Evolutionary conservation across 2,113 vertebrate species (phyloP), one percentile per base, ranked within the genome.

Genomic region (Phaethornis superciliosus): DNA sequence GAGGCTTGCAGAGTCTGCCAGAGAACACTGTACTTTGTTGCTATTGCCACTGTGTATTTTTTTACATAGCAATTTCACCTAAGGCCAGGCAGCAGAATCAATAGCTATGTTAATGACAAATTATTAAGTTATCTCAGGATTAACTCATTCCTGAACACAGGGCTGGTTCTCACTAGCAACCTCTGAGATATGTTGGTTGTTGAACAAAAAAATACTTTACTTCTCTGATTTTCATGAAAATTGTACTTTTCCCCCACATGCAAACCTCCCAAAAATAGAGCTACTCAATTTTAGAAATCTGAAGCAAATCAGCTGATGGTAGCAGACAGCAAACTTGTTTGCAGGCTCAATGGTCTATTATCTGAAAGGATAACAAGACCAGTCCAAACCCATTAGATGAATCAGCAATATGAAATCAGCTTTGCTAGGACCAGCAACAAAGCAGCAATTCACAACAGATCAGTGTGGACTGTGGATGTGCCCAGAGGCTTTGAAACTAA

Each of bases 321-420:
- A 81, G 84, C 81, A 95, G 89, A 78, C 49, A 95, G 79, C 69
- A 87, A 78, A 82, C 77, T 89, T 71, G 54, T 79, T 77, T 91
- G 46, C 82, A 82, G 78, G 51, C 62, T 94, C 76, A 83, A 82
- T 81, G 56, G 54, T 58, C 75, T 15, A 12, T 94, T 95, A 92
- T 87, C 60, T 96, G 79, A 92, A 94, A 88, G 76, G 54, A 86
- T 67, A 92, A 88, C 76, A 93, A 26, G 74, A 85, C 19, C 51
- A 83, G 67, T 65, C 79, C 44, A 88, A 91, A 78, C 46, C 35
- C 55, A 82, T 77, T 26, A 47, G 85, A 89, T 87, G 75, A 92
- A 86, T 95, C 83, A 93, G 85, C 81, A 85, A 79, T 64, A 91
- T 86, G 76, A 90, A 92, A 88, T 94, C 72, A 86, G 51, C 54